Base-by-base conservation (phyloP, 1,140 invertebrate genomes). In the Anthonomus grandis region DNA sequence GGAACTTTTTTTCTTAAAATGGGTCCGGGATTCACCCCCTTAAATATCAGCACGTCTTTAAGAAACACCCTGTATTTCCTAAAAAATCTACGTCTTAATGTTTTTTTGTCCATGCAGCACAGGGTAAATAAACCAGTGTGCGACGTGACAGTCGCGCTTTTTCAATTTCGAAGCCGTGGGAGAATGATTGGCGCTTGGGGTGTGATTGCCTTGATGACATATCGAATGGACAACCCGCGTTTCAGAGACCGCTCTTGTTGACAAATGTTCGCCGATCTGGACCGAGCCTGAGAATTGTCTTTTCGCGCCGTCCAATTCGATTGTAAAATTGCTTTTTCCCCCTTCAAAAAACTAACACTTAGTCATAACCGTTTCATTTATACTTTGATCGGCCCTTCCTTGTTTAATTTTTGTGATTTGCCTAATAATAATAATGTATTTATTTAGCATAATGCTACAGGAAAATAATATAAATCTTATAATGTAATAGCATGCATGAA, bases 151-250 rank as follows among this genome's bases (percentile, higher is more conserved):
- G 64, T 71, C 68, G 63, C 67, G 69, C 68, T 71, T 73, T 73
- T 73, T 71, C 70, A 73, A 72, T 73, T 73, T 67, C 66, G 66
- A 65, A 65, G 46, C 45, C 56, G 68, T 60, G 66, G 58, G 64
- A 67, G 68, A 69, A 69, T 70, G 69, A 72, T 72, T 72, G 71
- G 70, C 70, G 70, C 71, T 72, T 54, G 62, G 70, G 70, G 71
- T 71, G 69, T 69, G 69, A 73, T 72, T 73, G 70, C 65, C 68
- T 65, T 68, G 69, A 71, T 73, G 71, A 72, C 71, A 65, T 73
- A 71, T 72, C 66, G 71, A 69, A 67, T 63, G 64, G 68, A 71
- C 69, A 70, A 59, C 52, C 62, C 64, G 63, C 64, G 62, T 66
- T 70, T 68, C 65, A 64, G 65, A 65, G 64, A 67, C 62, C 64